Evolutionary conservation across 2,888 invertebrate species (phyloP).

Genomic region (Bellardia bayeri): DNA sequence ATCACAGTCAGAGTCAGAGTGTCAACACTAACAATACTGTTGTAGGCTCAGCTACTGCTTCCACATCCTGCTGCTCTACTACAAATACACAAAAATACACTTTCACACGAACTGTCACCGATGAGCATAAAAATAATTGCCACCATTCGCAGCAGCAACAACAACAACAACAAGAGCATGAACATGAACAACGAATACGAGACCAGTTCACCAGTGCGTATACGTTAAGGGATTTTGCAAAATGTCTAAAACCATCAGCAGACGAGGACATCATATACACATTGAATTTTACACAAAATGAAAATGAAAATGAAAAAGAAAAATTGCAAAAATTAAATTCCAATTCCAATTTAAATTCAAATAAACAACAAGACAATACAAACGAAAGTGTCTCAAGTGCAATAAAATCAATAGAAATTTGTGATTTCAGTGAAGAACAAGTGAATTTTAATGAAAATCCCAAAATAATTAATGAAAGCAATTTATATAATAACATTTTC

Average conservation of each 20-base stretch:
- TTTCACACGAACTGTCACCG: slow-evolving; percentile 52
- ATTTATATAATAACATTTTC: slow-evolving; percentile 64
- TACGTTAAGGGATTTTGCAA: slow-evolving; percentile 76
- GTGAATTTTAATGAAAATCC: slow-evolving; percentile 37
- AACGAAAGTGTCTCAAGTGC: slow-evolving; percentile 24
- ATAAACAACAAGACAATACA: slow-evolving; percentile 40
- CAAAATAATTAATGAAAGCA: slow-evolving; percentile 28
- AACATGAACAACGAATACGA: slow-evolving; percentile 31
- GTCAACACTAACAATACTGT: slow-evolving; percentile 49
- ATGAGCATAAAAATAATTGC: slow-evolving; percentile 39
- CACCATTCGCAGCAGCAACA: slow-evolving; percentile 54
- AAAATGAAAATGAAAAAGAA: slow-evolving; percentile 64
- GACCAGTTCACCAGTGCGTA: slow-evolving; percentile 71
- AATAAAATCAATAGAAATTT: slow-evolving; percentile 41
- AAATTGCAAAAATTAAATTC: slow-evolving; percentile 64
- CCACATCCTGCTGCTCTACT: slow-evolving; percentile 23
- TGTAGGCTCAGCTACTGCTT: slow-evolving; percentile 60
- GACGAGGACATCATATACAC: slow-evolving; percentile 75
- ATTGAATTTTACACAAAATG: slow-evolving; percentile 68
- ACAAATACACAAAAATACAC: slow-evolving; percentile 18
- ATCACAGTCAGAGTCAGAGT: slow-evolving; percentile 38
- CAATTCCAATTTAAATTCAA: slow-evolving; percentile 18
- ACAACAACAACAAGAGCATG: slow-evolving; percentile 38
- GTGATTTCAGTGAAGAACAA: slow-evolving; percentile 31
- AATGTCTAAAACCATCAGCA: slow-evolving; percentile 76